Percentiles rank a stretch among this genome's conserved stretches.
Evolutionary conservation across 2,797 vertebrate species (phyloP).

Genomic region (Pseudopleuronectes americanus): DNA sequence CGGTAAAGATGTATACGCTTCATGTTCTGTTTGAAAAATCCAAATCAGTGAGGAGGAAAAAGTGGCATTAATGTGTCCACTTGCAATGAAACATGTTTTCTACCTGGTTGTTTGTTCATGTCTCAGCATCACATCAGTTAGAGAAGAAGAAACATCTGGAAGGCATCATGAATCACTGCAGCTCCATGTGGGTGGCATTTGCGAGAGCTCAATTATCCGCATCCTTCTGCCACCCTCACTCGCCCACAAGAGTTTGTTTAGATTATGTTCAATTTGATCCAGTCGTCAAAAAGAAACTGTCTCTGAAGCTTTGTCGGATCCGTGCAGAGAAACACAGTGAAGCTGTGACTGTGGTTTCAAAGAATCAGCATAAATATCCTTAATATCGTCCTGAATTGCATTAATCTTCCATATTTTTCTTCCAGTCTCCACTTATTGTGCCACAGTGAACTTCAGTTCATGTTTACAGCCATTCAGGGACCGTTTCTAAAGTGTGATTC

Average conservation of each 20-base stretch:
- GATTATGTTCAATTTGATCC: conserved; percentile 26
- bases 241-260: conserved; percentile 36
- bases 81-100: not conserved
- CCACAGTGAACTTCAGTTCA: not conserved
- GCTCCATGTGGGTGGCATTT: conserved; percentile 75
- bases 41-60: not conserved
- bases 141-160: conserved; percentile 67
- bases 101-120: conserved; percentile 61
- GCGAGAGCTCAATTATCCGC: conserved; percentile 58
- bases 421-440: not conserved
- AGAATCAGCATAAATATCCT: no score
- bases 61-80: not conserved
- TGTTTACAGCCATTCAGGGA: not conserved
- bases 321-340: not conserved
- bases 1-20: not conserved
- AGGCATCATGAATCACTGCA: conserved; percentile 66
- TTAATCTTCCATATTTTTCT: no score
- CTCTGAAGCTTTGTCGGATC: not conserved
- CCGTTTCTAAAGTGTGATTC: conserved; percentile 9
- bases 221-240: conserved; percentile 46
- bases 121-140: conserved; percentile 40
- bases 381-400: no score
- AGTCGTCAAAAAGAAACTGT: not conserved
- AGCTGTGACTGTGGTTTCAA: no score
- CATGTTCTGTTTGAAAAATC: not conserved